These are phyloP conservation scores for Tetramorium parvispinum DNA, from an alignment of 1,140 invertebrate genomes.

Conservation along the genomic window DNA sequence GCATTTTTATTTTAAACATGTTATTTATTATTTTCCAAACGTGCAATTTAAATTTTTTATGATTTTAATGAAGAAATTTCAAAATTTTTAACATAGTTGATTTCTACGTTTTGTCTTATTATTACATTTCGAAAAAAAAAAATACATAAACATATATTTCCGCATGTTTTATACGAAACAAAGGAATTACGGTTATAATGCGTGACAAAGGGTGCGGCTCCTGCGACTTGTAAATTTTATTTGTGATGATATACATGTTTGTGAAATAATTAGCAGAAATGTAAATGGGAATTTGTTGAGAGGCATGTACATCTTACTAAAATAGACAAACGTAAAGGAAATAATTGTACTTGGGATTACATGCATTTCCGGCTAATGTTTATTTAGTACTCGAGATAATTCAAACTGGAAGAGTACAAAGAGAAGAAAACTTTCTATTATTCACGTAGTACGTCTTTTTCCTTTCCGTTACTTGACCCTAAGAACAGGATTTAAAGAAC, in stretches of 20 bases:
- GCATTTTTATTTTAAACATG: not conserved
- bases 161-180: not conserved
- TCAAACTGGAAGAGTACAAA: not conserved
- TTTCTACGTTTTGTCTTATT: not conserved
- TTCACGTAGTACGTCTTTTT: not conserved
- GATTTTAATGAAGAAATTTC: not conserved
- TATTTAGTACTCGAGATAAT: not conserved
- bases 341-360: not conserved
- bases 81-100: not conserved
- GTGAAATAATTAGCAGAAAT: constrained; percentile 27
- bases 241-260: constrained; percentile 53
- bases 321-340: not conserved
- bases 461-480: constrained; percentile 15
- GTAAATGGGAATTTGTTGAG: not conserved
- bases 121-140: not conserved
- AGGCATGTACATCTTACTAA: not conserved
- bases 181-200: constrained; percentile 30
- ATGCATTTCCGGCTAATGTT: not conserved
- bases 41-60: not conserved
- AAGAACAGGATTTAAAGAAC: constrained; percentile 52
- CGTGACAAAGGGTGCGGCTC: constrained; percentile 50
- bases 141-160: not conserved
- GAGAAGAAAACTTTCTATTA: not conserved
- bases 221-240: constrained; percentile 60
- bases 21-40: not conserved